phyloP scores from a whole-genome alignment of 2,888 invertebrate genomes.

The Eutolmus rufibarbis region DNA sequence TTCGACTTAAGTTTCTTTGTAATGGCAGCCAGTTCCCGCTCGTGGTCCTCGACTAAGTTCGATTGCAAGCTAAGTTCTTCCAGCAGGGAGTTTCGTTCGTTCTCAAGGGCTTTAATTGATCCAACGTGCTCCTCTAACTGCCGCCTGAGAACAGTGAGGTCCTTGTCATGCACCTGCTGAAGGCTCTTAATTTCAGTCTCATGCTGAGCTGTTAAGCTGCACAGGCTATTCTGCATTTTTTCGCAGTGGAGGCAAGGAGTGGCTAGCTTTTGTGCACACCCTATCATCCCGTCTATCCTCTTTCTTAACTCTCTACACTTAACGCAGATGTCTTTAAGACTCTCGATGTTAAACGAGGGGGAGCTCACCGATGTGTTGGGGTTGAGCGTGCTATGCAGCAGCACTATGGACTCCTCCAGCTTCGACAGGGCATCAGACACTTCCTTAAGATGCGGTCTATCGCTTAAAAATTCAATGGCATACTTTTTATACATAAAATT shows the following conservation, averaged over 20 bases:
- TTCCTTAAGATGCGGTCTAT: conserved; percentile 55
- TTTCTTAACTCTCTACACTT: conserved; percentile 68
- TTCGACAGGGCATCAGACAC: conserved; percentile 55
- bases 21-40: conserved; percentile 54
- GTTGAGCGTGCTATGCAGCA: conserved; percentile 52
- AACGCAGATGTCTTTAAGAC: conserved; percentile 66
- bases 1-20: conserved; percentile 53
- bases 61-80: conserved; percentile 57
- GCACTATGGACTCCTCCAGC: conserved; percentile 55
- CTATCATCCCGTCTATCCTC: conserved; percentile 64
- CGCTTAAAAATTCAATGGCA: conserved; percentile 55
- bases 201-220: conserved; percentile 60
- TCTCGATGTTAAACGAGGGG: conserved; percentile 53
- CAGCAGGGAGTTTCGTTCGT: conserved; percentile 52
- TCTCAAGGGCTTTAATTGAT: conserved; percentile 52
- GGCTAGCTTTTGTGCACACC: conserved; percentile 55
- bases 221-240: conserved; percentile 63
- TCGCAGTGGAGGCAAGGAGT: conserved; percentile 64
- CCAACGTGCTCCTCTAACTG: conserved; percentile 55
- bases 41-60: conserved; percentile 58
- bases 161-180: conserved; percentile 59
- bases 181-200: conserved; percentile 59
- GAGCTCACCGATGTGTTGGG: conserved; percentile 53
- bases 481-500: conserved; percentile 58
- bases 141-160: conserved; percentile 53